Conservation (phyloP, 2,113 vertebrate genomes). For the Sander vitreus region DNA sequence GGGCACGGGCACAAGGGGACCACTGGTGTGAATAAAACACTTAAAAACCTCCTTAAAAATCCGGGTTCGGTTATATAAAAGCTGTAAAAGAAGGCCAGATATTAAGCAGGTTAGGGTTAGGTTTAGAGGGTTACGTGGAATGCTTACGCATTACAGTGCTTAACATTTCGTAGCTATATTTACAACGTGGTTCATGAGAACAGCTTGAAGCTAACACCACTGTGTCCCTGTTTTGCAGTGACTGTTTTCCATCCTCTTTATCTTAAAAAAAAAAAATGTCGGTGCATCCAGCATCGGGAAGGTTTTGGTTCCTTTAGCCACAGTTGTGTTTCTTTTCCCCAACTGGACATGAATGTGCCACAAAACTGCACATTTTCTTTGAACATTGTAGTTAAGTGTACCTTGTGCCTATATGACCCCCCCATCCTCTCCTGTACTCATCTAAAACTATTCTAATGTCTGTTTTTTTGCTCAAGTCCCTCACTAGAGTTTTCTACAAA, state of each 20-base stretch:
- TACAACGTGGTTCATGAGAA: too few species aligned
- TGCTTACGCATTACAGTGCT: too few species aligned
- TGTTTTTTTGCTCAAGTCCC: constrained; percentile 57
- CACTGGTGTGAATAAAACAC: too few species aligned
- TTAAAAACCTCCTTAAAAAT: too few species aligned
- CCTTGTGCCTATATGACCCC: constrained; percentile 61
- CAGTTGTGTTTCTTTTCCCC: constrained; percentile 16
- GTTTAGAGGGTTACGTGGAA: too few species aligned
- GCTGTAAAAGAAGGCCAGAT: too few species aligned
- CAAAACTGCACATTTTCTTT: constrained; percentile 58
- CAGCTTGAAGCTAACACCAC: constrained; percentile 57
- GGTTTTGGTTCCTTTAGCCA: constrained; percentile 21
- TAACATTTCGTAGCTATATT: too few species aligned
- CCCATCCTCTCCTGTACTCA: constrained; percentile 43
- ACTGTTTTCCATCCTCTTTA: constrained; percentile 39
- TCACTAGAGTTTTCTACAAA: constrained; percentile 78
- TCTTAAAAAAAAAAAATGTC: constrained; percentile 29
- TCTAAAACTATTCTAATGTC: constrained; percentile 53
- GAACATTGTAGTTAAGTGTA: constrained; percentile 54
- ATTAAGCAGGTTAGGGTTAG: too few species aligned
- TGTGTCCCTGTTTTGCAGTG: constrained; percentile 8
- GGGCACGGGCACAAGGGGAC: too few species aligned
- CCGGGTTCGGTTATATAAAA: too few species aligned
- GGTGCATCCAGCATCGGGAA: constrained; percentile 39
- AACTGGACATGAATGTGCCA: constrained; percentile 51